Percentiles rank a stretch among this genome's conserved stretches.
Evolutionary conservation across 2,888 invertebrate genomes (phyloP).

Genomic region (Cephus runcator): DNA sequence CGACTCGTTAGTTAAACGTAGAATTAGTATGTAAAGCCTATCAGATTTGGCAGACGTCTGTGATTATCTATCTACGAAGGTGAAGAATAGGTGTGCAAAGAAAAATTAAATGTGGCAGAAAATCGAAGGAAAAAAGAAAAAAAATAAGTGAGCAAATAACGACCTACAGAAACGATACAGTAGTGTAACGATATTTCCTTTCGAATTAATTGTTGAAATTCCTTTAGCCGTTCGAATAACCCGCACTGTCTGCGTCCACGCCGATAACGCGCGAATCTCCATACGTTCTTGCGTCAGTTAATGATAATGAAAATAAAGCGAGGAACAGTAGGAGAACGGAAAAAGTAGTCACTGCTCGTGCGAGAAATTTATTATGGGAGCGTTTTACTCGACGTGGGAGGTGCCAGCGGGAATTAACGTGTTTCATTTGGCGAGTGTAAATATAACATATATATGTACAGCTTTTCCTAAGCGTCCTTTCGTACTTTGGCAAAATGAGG

Average conservation of each 20-base stretch:
- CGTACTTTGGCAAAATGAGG: neutral
- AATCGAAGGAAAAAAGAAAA: slow-evolving; percentile 22
- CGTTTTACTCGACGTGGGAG: neutral
- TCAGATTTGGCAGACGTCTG: slow-evolving; percentile 52
- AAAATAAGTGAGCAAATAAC: slow-evolving; percentile 1
- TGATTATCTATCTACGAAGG: slow-evolving; percentile 35
- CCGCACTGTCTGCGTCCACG: neutral
- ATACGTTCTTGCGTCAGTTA: neutral
- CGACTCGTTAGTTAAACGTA: slow-evolving; percentile 34
- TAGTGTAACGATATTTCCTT: neutral
- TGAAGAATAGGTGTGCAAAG: slow-evolving; percentile 11
- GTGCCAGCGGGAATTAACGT: neutral
- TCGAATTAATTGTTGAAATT: neutral
- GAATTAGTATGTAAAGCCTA: slow-evolving; percentile 44
- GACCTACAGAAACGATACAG: neutral
- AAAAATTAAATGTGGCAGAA: slow-evolving; percentile 27
- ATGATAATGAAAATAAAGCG: neutral
- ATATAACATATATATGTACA: neutral
- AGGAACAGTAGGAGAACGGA: neutral
- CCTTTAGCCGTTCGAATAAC: neutral
- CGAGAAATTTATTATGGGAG: neutral
- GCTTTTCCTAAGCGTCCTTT: neutral
- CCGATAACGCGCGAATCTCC: neutral
- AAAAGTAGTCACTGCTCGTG: neutral
- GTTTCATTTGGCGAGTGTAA: neutral